Evolutionary conservation across 2,113 vertebrate species (phyloP).

Genomic region (Vidua chalybeata): DNA sequence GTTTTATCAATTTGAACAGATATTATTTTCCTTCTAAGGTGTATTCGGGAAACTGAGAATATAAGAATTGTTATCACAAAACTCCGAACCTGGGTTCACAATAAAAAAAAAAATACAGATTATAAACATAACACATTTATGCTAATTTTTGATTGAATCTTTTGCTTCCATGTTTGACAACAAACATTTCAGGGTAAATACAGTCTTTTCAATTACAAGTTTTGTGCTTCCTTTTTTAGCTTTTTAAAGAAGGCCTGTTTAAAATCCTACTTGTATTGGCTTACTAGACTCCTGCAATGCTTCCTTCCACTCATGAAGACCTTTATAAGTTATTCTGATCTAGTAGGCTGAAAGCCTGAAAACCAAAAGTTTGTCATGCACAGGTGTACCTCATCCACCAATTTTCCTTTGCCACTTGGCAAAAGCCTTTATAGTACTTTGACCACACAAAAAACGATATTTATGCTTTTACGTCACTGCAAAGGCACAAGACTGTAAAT

Average conservation of each 20-base stretch:
- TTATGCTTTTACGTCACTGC: neutral
- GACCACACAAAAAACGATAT: neutral
- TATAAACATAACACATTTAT: neutral
- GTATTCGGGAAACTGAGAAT: neutral
- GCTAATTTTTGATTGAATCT: neutral
- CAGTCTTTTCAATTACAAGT: neutral
- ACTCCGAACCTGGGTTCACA: neutral
- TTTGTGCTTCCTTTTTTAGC: neutral
- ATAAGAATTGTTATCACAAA: neutral
- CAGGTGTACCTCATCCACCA: neutral
- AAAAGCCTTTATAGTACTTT: neutral
- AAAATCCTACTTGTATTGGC: neutral
- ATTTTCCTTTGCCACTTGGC: neutral
- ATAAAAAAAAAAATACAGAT: neutral
- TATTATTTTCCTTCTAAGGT: neutral
- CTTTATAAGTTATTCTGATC: neutral
- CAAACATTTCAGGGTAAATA: neutral
- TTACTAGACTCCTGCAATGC: neutral
- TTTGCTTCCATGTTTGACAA: neutral
- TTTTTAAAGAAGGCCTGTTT: neutral
- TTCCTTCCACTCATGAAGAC: neutral
- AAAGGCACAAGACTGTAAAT: neutral
- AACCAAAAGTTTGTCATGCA: neutral
- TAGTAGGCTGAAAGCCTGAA: neutral
- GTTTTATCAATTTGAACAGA: neutral